Percentiles rank a stretch among this genome's conserved stretches.
Evolutionary conservation across 2,888 invertebrate species (phyloP).

Genomic region (Leptinotarsa juncta): DNA sequence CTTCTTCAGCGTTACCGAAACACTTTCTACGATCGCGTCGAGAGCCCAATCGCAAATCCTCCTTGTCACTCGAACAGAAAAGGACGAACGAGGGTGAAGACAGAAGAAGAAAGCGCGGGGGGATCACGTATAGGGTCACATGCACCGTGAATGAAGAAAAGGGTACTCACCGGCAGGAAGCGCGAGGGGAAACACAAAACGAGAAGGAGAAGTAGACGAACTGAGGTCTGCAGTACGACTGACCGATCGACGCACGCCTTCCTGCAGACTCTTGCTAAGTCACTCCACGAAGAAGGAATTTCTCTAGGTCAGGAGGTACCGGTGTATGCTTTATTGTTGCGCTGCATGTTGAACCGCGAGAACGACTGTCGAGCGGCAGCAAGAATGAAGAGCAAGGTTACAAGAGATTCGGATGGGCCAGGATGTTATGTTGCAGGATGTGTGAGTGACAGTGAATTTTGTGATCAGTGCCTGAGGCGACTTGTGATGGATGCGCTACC

Average conservation of each 20-base stretch:
- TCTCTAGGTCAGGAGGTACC: slow-evolving; percentile 61
- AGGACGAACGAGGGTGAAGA: slow-evolving; percentile 46
- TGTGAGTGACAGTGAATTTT: slow-evolving; percentile 11
- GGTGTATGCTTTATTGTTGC: slow-evolving; percentile 56
- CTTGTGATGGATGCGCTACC: not conserved
- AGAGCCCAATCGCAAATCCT: slow-evolving; percentile 39
- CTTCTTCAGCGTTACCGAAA: slow-evolving; percentile 26
- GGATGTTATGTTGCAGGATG: not conserved
- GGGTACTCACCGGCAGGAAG: slow-evolving; percentile 53
- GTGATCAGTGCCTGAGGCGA: slow-evolving; percentile 2
- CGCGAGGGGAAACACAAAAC: slow-evolving; percentile 49
- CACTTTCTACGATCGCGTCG: slow-evolving; percentile 47
- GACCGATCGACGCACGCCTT: slow-evolving; percentile 60
- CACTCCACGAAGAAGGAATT: slow-evolving; percentile 55
- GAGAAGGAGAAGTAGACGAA: slow-evolving; percentile 59
- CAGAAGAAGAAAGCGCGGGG: slow-evolving; percentile 29
- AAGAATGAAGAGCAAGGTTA: slow-evolving; percentile 42
- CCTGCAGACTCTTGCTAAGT: slow-evolving; percentile 56
- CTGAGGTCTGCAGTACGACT: slow-evolving; percentile 61
- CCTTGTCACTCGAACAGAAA: slow-evolving; percentile 42
- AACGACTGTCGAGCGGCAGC: slow-evolving; percentile 29
- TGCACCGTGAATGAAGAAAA: slow-evolving; percentile 34
- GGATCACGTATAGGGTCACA: slow-evolving; percentile 50
- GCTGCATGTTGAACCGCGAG: slow-evolving; percentile 46
- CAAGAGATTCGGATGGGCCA: slow-evolving; percentile 12